These are phyloP conservation scores for Polia nebulosa DNA, from an alignment of 2,888 invertebrate species.

Conservation along the genomic window DNA sequence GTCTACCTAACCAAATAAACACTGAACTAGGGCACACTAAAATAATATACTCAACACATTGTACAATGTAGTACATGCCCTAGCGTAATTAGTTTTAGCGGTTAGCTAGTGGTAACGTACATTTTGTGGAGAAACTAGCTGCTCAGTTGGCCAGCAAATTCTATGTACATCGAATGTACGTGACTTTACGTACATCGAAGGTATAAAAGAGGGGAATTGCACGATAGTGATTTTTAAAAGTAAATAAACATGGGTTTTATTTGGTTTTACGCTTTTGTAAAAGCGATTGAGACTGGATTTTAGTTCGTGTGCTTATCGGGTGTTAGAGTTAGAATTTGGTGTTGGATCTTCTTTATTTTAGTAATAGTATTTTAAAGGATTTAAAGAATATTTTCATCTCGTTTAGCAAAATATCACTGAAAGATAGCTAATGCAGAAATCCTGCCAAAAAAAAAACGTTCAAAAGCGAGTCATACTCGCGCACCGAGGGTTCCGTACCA, in stretches of 20 bases:
- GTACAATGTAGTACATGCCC: slow-evolving; percentile 29
- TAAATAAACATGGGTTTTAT: slow-evolving; percentile 55
- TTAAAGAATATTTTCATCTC: background rate
- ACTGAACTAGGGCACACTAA: slow-evolving; percentile 28
- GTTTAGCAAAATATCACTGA: too few species aligned
- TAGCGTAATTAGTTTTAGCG: slow-evolving; percentile 56
- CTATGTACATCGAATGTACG: slow-evolving; percentile 49
- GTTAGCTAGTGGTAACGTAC: slow-evolving; percentile 31
- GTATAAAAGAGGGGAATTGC: slow-evolving; percentile 54
- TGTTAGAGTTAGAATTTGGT: background rate
- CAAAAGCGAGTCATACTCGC: too few species aligned
- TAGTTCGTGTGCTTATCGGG: slow-evolving; percentile 28
- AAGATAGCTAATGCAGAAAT: too few species aligned
- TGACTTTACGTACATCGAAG: slow-evolving; percentile 50
- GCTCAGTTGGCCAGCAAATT: slow-evolving; percentile 27
- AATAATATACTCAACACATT: slow-evolving; percentile 22
- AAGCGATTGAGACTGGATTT: slow-evolving; percentile 35
- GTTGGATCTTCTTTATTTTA: background rate
- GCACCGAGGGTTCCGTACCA: too few species aligned
- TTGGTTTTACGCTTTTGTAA: slow-evolving; percentile 33
- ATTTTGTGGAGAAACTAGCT: slow-evolving; percentile 50
- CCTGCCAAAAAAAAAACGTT: too few species aligned
- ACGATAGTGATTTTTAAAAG: slow-evolving; percentile 56
- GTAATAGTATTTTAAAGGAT: background rate
- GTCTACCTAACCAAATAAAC: slow-evolving; percentile 27